Evolutionary conservation across 2,113 vertebrate genomes (phyloP), one percentile per base, ranked within the genome.

Genomic region (Oreochromis aureus): DNA sequence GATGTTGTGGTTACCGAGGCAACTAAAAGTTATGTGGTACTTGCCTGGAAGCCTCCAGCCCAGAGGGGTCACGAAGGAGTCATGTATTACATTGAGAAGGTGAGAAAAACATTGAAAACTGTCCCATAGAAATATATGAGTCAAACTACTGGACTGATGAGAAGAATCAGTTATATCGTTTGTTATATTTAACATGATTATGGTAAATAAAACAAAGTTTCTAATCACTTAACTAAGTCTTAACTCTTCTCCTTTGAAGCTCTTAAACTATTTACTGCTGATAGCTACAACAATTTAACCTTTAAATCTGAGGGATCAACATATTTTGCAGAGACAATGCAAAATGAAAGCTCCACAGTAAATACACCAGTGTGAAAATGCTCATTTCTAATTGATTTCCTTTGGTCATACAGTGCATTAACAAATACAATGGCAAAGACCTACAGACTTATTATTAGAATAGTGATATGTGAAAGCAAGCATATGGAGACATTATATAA

Each of bases 41-140:
- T 99, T 8, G 98, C 98, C 95, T 99, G 99, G 99, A 99, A 99
- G 88, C 98, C 99, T 30, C 99, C 99, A 6, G 87, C 96, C 24
- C 97, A 99, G 95, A 97, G 98, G 27, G 99, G 99, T 83, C 98
- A 99, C n/a, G 99, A 99, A 93, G 99, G 99, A 82, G 97, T 99
- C 89, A 97, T 98, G 97, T 99, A 99, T 93, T 99, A 97, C 91
- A 97, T 99, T 83, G 99, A 99, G 95, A 99, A 99, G 97, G 99
- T 99, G 95, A 97, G 87, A 4, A 61, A 44, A 18, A 73, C n/a
- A 34, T 55, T 13, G 4, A 27, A 41, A 11, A 84, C 30, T 69
- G 6, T 36, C 22, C 44, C 24, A 19, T 3, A 76, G 44, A 48
- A 27, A 76, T 30, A 27, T 46, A 71, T 24, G 5, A 2, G 69